Evolutionary conservation across 2,113 vertebrate species (phyloP), one percentile per base, ranked within the genome.

Genomic region (Pontoporia blainvillei): DNA sequence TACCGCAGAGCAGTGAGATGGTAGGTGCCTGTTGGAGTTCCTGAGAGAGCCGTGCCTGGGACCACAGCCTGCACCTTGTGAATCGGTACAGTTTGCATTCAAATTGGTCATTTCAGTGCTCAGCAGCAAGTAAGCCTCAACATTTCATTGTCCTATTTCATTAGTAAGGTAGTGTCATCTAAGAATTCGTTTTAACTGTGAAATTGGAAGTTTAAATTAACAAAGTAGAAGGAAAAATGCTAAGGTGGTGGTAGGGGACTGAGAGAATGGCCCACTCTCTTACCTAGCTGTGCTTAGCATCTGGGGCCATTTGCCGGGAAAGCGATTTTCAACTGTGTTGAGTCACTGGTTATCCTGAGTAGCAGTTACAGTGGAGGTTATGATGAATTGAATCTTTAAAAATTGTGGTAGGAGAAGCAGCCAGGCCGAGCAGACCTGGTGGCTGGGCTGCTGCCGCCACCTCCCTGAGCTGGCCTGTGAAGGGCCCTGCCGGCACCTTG

Each of bases 111-210:
- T 86, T 34, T 39, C 13, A 7, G 44, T 54, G 39, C 46, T 93
- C n/a, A 6, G 7, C 20, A 85, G 29, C 41, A 66, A 4, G 15
- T 4, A 6, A 49, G 41, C 46, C 25, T 44, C 44, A 72, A 15
- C 62, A 12, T 67, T 75, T 79, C 49, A 44, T 52, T 79, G 88
- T 89, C 69, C 59, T 90, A 6, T 71, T 91, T 86, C 29, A 66
- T 31, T 62, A 66, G 9, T 57, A 52, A 75, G 59, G 62, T 67
- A 49, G 66, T 39, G 17, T 78, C 73, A 67, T 34, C 39, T 71
- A 5, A 81, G 39, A 76, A 29, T 85, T 93, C 12, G 44, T 78
- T 88, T 90, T 23, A 82, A 27, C n/a, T 73, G 25, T 87, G 49
- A 91, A 73, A 61, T 36, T 79, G 46, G 20, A 49, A 44, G 13